A percentile compares a stretch with the other conserved stretches of the same genome.
phyloP scores from a whole-genome alignment of 2,797 vertebrate genomes.

The Carcharodon carcharias region DNA sequence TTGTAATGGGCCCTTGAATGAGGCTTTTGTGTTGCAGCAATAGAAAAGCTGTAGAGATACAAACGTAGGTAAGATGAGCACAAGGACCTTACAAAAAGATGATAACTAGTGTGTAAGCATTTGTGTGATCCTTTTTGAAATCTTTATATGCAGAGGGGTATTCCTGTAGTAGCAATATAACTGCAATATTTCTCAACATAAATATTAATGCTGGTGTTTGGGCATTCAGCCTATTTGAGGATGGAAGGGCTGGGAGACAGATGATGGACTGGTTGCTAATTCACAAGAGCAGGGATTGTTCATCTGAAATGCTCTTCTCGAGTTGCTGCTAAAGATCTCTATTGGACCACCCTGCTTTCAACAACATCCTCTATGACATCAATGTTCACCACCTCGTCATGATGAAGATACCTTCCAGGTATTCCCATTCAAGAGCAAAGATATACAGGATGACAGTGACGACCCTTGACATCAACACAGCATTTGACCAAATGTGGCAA shows the following conservation, averaged over 20 bases:
- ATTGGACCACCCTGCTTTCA: background rate
- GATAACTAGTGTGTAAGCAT: background rate
- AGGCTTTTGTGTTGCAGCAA: background rate
- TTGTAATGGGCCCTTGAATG: background rate
- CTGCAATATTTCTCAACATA: background rate
- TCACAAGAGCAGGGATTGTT: background rate
- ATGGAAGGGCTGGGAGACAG: background rate
- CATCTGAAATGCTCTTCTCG: background rate
- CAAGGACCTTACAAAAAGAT: background rate
- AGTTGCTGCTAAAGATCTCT: background rate
- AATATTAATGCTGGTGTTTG: background rate
- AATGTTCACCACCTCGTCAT: background rate
- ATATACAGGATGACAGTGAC: too few relatives aligned
- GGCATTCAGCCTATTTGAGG: background rate
- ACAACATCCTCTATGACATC: background rate
- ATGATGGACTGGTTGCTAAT: background rate
- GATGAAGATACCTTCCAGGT: background rate
- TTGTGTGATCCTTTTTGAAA: background rate
- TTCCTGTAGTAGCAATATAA: background rate
- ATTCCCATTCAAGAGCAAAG: background rate
- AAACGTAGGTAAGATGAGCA: background rate
- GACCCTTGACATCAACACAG: too few relatives aligned
- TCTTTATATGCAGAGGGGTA: background rate
- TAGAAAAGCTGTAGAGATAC: background rate
- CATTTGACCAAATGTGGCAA: too few relatives aligned